phyloP scores from a whole-genome alignment of 2,888 invertebrate species.

The Pemphredon lugubris region DNA sequence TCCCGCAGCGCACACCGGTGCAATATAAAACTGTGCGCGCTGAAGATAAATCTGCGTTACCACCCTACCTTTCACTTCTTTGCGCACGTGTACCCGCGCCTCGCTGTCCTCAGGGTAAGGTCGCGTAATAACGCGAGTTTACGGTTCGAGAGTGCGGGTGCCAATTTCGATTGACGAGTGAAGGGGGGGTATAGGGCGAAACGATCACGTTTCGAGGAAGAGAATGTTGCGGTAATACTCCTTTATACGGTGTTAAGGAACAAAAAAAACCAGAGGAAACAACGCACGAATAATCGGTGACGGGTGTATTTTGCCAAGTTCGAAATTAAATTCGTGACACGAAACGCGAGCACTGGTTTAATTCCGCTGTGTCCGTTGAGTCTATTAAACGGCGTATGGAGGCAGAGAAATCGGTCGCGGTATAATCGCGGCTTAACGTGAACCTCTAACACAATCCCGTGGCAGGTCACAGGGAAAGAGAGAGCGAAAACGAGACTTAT shows the following conservation, averaged over 20 bases:
- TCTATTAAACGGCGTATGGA: slow-evolving; percentile 7
- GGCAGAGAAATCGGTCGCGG: slow-evolving; percentile 42
- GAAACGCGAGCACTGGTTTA: too few species aligned
- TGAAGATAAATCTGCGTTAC: slow-evolving; percentile 59
- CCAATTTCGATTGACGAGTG: slow-evolving; percentile 61
- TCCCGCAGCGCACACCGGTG: slow-evolving; percentile 31
- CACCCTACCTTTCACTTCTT: slow-evolving; percentile 72
- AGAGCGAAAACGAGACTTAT: slow-evolving; percentile 53
- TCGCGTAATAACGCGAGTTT: slow-evolving; percentile 59
- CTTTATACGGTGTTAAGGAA: too few species aligned
- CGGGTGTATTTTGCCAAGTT: too few species aligned
- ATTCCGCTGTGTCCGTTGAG: not conserved
- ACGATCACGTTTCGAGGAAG: too few species aligned
- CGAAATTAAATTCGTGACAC: too few species aligned
- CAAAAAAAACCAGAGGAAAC: too few species aligned
- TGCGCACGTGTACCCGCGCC: slow-evolving; percentile 61
- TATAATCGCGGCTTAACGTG: slow-evolving; percentile 39
- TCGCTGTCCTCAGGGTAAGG: slow-evolving; percentile 58
- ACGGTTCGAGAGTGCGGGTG: slow-evolving; percentile 60
- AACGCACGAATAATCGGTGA: too few species aligned
- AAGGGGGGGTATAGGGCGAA: slow-evolving; percentile 51
- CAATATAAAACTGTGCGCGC: slow-evolving; percentile 34
- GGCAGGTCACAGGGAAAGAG: slow-evolving; percentile 47
- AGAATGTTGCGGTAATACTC: too few species aligned
- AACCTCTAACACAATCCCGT: slow-evolving; percentile 43